Evolutionary conservation across 2,888 invertebrate genomes (phyloP).

Genomic region (Invenusta paracnida): DNA sequence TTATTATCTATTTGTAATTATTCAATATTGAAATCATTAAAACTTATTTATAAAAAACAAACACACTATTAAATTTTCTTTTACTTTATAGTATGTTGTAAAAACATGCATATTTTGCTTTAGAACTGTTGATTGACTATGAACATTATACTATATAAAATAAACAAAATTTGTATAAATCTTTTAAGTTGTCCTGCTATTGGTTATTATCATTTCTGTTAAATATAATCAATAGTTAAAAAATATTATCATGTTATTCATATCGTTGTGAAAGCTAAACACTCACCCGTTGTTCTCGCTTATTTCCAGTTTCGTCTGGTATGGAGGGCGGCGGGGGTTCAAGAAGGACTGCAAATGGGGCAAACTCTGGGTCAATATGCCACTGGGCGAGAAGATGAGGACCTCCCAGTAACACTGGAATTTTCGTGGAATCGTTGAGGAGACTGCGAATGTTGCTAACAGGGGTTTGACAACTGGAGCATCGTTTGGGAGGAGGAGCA

Average conservation of each 20-base stretch:
- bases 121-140: too few relatives aligned
- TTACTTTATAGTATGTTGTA: too few relatives aligned
- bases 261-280: background rate
- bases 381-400: conserved; percentile 8
- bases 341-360: background rate
- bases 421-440: background rate
- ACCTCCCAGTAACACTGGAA: background rate
- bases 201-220: background rate
- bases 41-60: too few relatives aligned
- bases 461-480: background rate
- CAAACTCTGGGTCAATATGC: background rate
- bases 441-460: background rate
- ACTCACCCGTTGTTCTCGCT: background rate
- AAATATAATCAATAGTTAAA: background rate
- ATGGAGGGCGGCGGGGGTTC: background rate
- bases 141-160: too few relatives aligned
- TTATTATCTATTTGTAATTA: too few relatives aligned
- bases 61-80: too few relatives aligned
- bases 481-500: background rate
- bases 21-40: too few relatives aligned
- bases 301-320: background rate
- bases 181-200: too few relatives aligned
- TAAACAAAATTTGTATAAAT: too few relatives aligned
- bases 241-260: background rate
- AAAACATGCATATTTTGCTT: too few relatives aligned